Base-by-base conservation (phyloP, 2,113 vertebrate genomes). In the Osmerus mordax region DNA sequence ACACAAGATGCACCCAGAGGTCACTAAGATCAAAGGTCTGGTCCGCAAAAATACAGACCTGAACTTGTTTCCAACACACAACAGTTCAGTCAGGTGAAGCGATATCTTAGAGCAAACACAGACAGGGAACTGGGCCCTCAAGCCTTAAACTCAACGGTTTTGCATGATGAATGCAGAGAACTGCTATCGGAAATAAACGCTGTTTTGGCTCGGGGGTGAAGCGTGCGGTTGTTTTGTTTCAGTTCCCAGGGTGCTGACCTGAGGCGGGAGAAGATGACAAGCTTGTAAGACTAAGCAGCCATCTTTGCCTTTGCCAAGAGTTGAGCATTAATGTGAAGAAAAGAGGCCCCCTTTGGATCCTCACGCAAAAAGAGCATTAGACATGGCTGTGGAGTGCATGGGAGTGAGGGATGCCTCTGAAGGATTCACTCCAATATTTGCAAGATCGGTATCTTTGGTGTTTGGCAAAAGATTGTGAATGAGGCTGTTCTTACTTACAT, bases 261-360 rank as follows among this genome's bases (percentile, higher is more conserved):
- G 19, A n/a, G 41, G 36, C 36, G 62, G 58, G 69, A 69, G 58
- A 59, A 7, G 51, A 19, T 56, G 59, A 54, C 65, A 19, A 25
- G 58, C 6, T 16, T 60, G 36, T 66, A 56, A 53, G 13, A 69
- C 52, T 65, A 69, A 75, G 67, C 67, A 65, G 51, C 64, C 6
- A 14, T 19, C n/a, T 64, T 18, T 6, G 3, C 28, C 29, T 41
- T 70, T 56, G 60, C 70, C 60, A 71, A 61, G 63, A 71, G 29
- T 15, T 28, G 9, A 62, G 18, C 55, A 4, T 41, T 64, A 32
- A 16, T 3, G 25, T 64, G 29, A 65, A 21, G 14, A 9, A 14
- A 63, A 21, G 36, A 41, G 19, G 18, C 18, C 36, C 36, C 11
- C 54, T 47, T 25, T 67, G 18, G 8, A 41, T 51, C 25, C 36